Evolutionary conservation across 2,797 vertebrate species (phyloP), one percentile per base, ranked within the genome.

Genomic region (Mormyrus hasselquistii): DNA sequence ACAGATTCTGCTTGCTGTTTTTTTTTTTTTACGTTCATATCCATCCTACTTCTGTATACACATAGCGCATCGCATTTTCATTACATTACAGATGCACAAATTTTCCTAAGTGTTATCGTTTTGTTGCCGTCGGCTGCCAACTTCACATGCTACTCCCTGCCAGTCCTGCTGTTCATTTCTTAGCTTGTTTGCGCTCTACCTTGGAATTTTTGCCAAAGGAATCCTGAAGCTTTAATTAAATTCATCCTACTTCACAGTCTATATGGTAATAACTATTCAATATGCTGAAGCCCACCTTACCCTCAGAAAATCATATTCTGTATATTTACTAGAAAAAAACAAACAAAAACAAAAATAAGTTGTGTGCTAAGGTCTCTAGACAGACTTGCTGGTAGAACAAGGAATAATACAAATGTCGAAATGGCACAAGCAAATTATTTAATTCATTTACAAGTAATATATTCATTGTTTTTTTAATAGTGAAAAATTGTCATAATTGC

Each of bases 181-280:
- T 96, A 94, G 95, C 94, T 95, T 91, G 93, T 92, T 96, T 96
- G 94, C 94, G 95, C 95, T 94, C 96, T 97, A 97, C 96, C 97
- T 97, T 97, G 97, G 97, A 95, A 94, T 93, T 96, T 97, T 97
- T 98, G 97, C 97, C 97, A 98, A 98, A 97, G 97, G 97, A 97
- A 97, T 98, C 97, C 98, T 97, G 97, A 97, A 98, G 96, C 96
- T 95, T 96, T 98, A 99, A 99, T 99, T 98, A 98, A 98, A 97
- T 97, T 94, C 94, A 95, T 95, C 94, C 95, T 94, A 96, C 95
- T 96, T 96, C 96, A 95, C 96, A 97, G 97, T 95, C 96, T 95
- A 53, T 52, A 73, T 52, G 84, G 83, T 16, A 86, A 86, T 95
- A 96, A 95, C 95, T 94, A 95, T 93, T 93, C 93, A 94, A 94